These are phyloP conservation scores for Solea solea DNA, from an alignment of 2,113 vertebrate species.

Conservation along the genomic window DNA sequence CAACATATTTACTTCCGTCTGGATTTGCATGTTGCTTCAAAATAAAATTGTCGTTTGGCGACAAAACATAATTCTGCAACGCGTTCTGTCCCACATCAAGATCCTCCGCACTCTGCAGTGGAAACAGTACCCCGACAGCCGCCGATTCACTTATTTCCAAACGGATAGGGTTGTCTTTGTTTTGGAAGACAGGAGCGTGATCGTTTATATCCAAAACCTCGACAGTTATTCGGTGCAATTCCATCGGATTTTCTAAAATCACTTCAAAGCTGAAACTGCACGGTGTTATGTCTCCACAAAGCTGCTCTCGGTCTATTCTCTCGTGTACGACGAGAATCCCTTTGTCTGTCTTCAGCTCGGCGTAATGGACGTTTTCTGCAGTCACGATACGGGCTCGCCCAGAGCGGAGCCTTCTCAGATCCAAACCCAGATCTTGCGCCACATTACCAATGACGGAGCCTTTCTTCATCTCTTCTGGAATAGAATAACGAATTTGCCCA, in stretches of 20 bases:
- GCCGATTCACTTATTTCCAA: conserved; percentile 75
- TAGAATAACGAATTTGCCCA: conserved; percentile 69
- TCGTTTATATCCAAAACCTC: conserved; percentile 77
- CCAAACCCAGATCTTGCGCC: conserved; percentile 63
- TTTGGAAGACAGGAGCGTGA: conserved; percentile 66
- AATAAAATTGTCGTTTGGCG: conserved; percentile 71
- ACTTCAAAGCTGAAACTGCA: conserved; percentile 73
- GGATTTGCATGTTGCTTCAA: conserved; percentile 73
- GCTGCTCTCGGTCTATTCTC: conserved; percentile 73
- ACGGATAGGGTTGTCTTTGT: background rate
- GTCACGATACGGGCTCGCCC: conserved; percentile 69
- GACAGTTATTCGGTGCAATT: conserved; percentile 70
- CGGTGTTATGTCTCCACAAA: conserved; percentile 62
- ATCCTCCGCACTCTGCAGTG: conserved; percentile 74
- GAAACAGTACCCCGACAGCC: conserved; percentile 48
- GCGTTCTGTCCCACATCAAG: conserved; percentile 79
- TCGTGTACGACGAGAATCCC: conserved; percentile 68
- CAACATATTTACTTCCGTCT: conserved; percentile 75
- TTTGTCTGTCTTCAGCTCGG: conserved; percentile 72
- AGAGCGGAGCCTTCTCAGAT: conserved; percentile 58
- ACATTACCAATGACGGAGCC: conserved; percentile 69
- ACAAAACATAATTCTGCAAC: conserved; percentile 77
- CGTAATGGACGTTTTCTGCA: conserved; percentile 60
- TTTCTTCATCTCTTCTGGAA: conserved; percentile 68
- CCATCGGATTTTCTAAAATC: conserved; percentile 79